Evolutionary conservation across 2,113 vertebrate genomes (phyloP).

Genomic region (Labrus mixtus): DNA sequence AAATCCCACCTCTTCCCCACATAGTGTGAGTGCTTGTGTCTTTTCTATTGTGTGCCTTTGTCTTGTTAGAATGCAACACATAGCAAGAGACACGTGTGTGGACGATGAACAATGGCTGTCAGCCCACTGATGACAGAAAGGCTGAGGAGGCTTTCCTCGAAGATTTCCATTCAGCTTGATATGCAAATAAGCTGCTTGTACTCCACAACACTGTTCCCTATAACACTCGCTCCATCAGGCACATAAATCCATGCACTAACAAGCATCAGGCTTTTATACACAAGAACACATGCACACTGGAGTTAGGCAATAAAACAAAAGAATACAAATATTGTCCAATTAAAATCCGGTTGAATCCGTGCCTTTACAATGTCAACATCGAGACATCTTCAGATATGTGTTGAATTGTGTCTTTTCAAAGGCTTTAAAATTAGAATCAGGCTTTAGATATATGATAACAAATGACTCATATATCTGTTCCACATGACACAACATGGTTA

Average conservation of each 20-base stretch:
- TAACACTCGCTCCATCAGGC: not conserved
- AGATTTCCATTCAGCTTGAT: slow-evolving; percentile 46
- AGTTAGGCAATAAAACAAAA: not conserved
- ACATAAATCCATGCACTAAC: slow-evolving; percentile 2
- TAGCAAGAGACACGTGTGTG: not conserved
- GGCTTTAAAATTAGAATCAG: no score
- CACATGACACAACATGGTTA: no score
- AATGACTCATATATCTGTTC: no score
- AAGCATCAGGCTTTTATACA: not conserved
- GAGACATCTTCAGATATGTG: no score
- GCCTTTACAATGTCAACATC: no score
- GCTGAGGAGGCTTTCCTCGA: slow-evolving; percentile 50
- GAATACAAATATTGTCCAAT: not conserved
- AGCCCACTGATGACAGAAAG: slow-evolving; percentile 40
- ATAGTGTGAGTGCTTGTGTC: slow-evolving; percentile 3
- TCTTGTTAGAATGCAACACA: not conserved
- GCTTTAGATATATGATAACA: no score
- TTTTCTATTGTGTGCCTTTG: slow-evolving; percentile 20
- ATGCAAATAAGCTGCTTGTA: slow-evolving; percentile 45
- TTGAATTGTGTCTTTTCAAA: no score
- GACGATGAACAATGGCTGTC: slow-evolving; percentile 61
- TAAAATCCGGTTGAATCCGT: no score
- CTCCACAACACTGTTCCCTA: slow-evolving; percentile 17
- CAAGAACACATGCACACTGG: not conserved
- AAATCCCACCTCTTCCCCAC: slow-evolving; percentile 29